Conservation (phyloP, 2,888 invertebrate species). For the Orchesellides sinensis region DNA sequence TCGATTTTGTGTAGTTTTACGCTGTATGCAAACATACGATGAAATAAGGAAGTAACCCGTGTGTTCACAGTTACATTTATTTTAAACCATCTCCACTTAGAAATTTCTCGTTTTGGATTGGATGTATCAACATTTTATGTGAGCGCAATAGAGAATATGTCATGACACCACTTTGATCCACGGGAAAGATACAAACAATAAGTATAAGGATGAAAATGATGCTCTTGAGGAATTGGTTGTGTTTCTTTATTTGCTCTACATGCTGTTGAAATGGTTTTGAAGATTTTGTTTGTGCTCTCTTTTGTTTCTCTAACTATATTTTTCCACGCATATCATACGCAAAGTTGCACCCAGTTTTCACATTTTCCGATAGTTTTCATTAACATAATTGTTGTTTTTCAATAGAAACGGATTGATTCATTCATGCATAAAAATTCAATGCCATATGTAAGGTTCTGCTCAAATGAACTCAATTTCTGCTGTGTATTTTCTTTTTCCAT, state of each 20-base stretch:
- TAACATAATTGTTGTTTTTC: conserved; percentile 1
- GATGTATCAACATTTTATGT: too few relatives aligned
- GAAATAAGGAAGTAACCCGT: too few relatives aligned
- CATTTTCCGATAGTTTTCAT: not conserved
- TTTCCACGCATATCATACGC: too few relatives aligned
- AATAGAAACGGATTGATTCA: not conserved
- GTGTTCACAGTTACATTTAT: not conserved
- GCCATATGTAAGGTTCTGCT: too few relatives aligned
- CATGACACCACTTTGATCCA: not conserved
- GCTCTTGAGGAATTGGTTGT: not conserved
- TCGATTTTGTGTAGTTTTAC: too few relatives aligned
- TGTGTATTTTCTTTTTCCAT: too few relatives aligned
- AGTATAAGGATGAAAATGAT: not conserved
- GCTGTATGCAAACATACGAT: too few relatives aligned
- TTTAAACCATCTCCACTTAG: too few relatives aligned
- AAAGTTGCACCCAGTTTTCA: not conserved
- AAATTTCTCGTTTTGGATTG: too few relatives aligned
- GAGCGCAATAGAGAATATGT: not conserved
- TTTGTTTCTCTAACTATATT: too few relatives aligned
- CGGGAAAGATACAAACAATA: not conserved
- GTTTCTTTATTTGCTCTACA: conserved; percentile 44
- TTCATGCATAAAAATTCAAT: not conserved
- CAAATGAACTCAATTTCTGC: too few relatives aligned
- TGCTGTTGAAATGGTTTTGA: conserved; percentile 34
- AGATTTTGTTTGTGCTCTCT: conserved; percentile 27